Base-by-base conservation (phyloP, 2,113 vertebrate genomes). In the Otis tarda region DNA sequence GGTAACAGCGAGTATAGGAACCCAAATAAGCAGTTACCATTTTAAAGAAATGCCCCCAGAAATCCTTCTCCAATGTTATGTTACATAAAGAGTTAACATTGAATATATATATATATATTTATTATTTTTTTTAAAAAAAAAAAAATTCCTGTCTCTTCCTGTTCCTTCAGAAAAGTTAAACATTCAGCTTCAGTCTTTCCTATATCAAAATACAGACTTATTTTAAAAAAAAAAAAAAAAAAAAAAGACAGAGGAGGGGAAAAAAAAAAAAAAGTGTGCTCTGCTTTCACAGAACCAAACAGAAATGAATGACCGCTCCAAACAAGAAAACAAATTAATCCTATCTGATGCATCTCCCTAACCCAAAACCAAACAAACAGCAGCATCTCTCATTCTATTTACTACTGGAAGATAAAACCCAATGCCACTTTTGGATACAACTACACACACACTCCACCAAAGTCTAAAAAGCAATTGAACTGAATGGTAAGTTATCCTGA, bases 221-320 rank as follows among this genome's bases (percentile, higher is more conserved):
- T 39, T 39, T 39, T 39, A 41, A 41, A 41, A 41, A 41, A 41
- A 41, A 41, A 41, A 39, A 39, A 39, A 39, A 39, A 39, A 39
- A 39, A 39, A 39, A 39, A 33, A 18, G 1, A 2, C 65, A 2
- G 12, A 3, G 20, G 35, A 16, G 1, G 23, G 74, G 37, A 17
- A 1, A 18, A 12, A 39, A 28, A 1, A 1, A 69, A 67, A 80
- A 73, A 96, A 88, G 55, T 73, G 7, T n/a, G 4, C 24, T 49
- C 50, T 91, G 71, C 78, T 97, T 96, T 89, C 53, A 95, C 83
- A 90, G 69, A 83, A 91, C 56, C 81, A 96, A 90, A 94, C 55
- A 97, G 70, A 96, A 98, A 95, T 90, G 88, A 96, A 55, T 95
- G 95, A 96, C 85, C 88, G 92, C 77, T 89, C 95, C 50, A 97